phyloP scores from a whole-genome alignment of 2,888 invertebrate species.

The Oasisia sp. region DNA sequence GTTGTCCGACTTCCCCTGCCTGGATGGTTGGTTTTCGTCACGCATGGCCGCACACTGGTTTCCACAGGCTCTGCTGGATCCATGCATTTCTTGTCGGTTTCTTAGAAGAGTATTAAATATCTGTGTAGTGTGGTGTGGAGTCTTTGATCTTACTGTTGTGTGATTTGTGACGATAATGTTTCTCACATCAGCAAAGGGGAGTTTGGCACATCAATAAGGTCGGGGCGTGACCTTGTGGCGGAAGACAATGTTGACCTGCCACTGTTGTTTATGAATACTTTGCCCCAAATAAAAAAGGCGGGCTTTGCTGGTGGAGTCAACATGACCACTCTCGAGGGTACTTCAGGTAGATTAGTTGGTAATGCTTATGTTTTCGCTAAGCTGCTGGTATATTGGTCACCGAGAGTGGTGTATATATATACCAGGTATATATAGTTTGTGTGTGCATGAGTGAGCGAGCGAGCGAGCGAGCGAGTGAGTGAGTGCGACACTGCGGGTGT shows the following conservation, averaged over 20 bases:
- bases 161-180: neutral
- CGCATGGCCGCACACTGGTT: neutral
- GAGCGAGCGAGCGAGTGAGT: no score
- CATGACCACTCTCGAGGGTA: neutral
- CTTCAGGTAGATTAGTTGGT: neutral
- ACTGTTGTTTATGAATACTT: neutral
- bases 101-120: neutral
- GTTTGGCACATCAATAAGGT: neutral
- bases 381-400: neutral
- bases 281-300: neutral
- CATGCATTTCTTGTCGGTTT: neutral
- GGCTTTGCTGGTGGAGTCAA: neutral
- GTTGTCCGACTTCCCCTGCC: neutral
- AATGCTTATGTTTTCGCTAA: neutral
- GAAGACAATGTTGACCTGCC: neutral
- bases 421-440: no score
- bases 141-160: neutral
- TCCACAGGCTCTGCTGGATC: neutral
- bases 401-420: neutral
- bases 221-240: neutral
- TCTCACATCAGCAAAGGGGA: neutral
- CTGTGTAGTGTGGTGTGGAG: neutral
- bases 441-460: no score
- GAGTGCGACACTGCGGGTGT: no score
- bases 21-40: neutral